Percentiles rank a stretch among this genome's conserved stretches.
Conservation (phyloP, 92 coral and sea anemone genomes). For the Micromussa lordhowensis region DNA sequence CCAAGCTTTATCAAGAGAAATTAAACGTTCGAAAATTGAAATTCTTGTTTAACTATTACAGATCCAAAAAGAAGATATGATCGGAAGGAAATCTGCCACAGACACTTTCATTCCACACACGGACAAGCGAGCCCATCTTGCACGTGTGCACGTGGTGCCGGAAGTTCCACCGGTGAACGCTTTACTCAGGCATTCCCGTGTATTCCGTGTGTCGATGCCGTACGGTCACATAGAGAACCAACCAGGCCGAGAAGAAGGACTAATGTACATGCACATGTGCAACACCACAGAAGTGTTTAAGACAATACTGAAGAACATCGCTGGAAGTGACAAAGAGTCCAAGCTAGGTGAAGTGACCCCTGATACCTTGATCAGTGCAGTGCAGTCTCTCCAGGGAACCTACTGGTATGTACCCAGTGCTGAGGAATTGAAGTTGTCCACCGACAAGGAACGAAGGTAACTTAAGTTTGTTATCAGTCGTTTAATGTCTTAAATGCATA, state of each 20-base stretch:
- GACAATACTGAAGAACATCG: slow-evolving; percentile 68
- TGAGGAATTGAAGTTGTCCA: slow-evolving; percentile 69
- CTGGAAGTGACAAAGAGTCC: slow-evolving; percentile 62
- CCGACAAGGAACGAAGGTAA: slow-evolving; percentile 68
- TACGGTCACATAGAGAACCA: slow-evolving; percentile 63
- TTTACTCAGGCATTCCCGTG: slow-evolving; percentile 58
- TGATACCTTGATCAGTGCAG: slow-evolving; percentile 74
- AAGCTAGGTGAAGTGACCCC: slow-evolving; percentile 71
- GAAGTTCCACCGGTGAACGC: slow-evolving; percentile 69
- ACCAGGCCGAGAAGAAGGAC: slow-evolving; percentile 75
- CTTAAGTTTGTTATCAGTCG: too few species aligned
- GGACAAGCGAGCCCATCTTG: slow-evolving; percentile 71
- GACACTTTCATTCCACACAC: slow-evolving; percentile 71
- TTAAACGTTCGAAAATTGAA: too few species aligned
- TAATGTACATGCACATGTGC: slow-evolving; percentile 79
- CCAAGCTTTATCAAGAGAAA: too few species aligned
- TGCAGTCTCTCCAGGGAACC: slow-evolving; percentile 73
- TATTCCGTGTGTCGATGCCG: slow-evolving; percentile 86
- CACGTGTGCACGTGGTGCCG: slow-evolving; percentile 75
- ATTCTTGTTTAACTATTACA: neutral
- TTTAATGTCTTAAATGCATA: too few species aligned
- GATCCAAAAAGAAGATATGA: slow-evolving; percentile 83
- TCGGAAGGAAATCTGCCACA: slow-evolving; percentile 70
- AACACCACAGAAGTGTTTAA: slow-evolving; percentile 72
- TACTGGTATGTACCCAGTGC: slow-evolving; percentile 89